phyloP scores from a whole-genome alignment of 2,888 invertebrate genomes.

The Drosophila leonis region DNA sequence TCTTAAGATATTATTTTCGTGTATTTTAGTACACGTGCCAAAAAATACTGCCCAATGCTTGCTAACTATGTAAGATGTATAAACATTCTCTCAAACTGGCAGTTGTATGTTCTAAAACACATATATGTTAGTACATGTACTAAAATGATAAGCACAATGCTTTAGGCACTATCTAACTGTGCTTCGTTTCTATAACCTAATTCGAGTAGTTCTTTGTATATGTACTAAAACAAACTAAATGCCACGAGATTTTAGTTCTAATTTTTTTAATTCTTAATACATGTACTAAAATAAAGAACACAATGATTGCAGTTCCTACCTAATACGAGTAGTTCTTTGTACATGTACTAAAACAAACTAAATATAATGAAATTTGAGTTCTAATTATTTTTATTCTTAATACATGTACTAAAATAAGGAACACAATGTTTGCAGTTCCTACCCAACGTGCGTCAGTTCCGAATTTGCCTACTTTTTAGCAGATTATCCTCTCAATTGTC shows the following conservation, averaged over 20 bases:
- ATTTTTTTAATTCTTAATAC: too few species aligned
- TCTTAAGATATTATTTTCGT: too few species aligned
- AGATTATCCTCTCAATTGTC: slow-evolving; percentile 3
- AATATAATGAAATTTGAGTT: too few species aligned
- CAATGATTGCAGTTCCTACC: too few species aligned
- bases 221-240: not conserved
- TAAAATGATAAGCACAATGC: not conserved
- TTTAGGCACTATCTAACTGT: not conserved
- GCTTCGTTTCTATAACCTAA: not conserved
- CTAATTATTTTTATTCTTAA: too few species aligned
- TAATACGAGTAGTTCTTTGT: too few species aligned
- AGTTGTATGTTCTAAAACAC: too few species aligned
- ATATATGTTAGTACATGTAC: not conserved
- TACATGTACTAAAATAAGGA: not conserved
- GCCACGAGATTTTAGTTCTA: not conserved
- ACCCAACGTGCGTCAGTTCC: not conserved
- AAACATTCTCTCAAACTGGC: too few species aligned
- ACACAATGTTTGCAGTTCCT: not conserved
- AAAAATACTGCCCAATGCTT: too few species aligned
- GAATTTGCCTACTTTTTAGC: not conserved
- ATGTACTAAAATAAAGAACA: not conserved
- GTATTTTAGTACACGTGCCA: not conserved
- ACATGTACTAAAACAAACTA: too few species aligned
- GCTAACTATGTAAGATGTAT: too few species aligned
- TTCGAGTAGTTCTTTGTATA: not conserved